Conservation (phyloP, 2,113 vertebrate species). For the Oenanthe oenanthe region DNA sequence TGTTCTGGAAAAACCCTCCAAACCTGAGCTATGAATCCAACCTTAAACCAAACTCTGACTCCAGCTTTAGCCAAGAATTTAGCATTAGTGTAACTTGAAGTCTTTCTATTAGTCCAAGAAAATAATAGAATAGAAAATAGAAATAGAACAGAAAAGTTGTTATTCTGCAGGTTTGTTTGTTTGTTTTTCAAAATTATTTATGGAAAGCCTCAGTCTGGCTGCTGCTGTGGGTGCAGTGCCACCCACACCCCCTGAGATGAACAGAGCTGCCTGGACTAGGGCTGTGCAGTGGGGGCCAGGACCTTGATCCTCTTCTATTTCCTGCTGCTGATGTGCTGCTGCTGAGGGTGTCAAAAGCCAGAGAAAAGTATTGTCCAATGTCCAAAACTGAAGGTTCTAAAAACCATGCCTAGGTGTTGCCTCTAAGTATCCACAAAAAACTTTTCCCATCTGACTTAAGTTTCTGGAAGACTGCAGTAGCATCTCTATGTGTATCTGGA, state of each 20-base stretch:
- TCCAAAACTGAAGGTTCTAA: background rate
- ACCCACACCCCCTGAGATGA: background rate
- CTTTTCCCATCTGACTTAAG: background rate
- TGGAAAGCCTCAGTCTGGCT: background rate
- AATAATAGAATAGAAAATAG: too few relatives aligned
- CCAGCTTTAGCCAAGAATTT: background rate
- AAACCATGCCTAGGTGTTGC: background rate
- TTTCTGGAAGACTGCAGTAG: background rate
- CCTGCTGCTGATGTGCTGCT: background rate
- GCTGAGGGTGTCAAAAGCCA: background rate
- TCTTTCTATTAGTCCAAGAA: background rate
- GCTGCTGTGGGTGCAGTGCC: background rate
- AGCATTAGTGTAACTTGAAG: background rate
- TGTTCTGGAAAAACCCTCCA: background rate
- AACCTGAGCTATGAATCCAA: background rate
- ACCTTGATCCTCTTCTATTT: background rate
- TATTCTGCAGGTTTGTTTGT: background rate
- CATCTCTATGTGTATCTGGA: background rate
- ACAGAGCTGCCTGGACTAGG: background rate
- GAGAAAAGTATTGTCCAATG: background rate
- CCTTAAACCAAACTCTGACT: background rate
- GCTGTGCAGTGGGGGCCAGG: background rate
- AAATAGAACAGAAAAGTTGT: background rate
- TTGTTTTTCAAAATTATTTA: background rate
- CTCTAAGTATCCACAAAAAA: background rate